phyloP scores from a whole-genome alignment of 1,140 invertebrate species.

The Melipona quadrifasciata region DNA sequence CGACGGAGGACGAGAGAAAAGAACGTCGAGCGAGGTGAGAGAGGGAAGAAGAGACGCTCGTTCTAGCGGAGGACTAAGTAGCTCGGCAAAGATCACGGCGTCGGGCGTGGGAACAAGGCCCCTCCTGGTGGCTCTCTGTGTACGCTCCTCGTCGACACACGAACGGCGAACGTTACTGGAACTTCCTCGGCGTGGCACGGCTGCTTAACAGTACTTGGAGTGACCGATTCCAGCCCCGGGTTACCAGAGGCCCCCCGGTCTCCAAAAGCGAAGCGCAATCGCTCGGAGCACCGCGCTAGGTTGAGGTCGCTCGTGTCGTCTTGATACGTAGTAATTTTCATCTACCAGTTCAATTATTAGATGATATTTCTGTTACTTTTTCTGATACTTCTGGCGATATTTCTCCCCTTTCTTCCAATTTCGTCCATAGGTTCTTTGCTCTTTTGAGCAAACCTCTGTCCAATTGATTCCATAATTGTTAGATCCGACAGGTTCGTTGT shows the following conservation, averaged over 20 bases:
- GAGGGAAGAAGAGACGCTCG: constrained; percentile 38
- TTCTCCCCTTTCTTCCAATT: too few relatives aligned
- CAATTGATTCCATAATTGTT: too few relatives aligned
- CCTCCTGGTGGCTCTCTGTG: constrained; percentile 63
- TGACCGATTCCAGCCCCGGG: constrained; percentile 49
- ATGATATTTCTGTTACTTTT: too few relatives aligned
- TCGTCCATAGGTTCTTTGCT: too few relatives aligned
- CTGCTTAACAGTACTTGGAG: constrained; percentile 65
- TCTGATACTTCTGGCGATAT: too few relatives aligned
- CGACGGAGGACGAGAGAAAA: constrained; percentile 1
- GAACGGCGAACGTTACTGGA: constrained; percentile 60
- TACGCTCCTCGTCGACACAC: constrained; percentile 28
- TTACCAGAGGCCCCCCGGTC: constrained; percentile 2
- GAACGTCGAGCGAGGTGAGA: constrained; percentile 9
- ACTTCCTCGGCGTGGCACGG: constrained; percentile 49
- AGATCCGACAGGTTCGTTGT: too few relatives aligned
- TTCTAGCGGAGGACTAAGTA: constrained; percentile 61
- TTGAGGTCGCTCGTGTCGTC: too few relatives aligned
- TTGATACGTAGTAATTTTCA: too few relatives aligned
- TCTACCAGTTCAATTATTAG: too few relatives aligned
- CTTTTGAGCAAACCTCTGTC: too few relatives aligned
- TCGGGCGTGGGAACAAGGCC: constrained; percentile 76
- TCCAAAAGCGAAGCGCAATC: constrained; percentile 5
- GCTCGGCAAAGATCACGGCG: constrained; percentile 74
- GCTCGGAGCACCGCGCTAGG: neutral